Base-by-base conservation (phyloP, 2,888 invertebrate species). In the Xestia xanthographa region DNA sequence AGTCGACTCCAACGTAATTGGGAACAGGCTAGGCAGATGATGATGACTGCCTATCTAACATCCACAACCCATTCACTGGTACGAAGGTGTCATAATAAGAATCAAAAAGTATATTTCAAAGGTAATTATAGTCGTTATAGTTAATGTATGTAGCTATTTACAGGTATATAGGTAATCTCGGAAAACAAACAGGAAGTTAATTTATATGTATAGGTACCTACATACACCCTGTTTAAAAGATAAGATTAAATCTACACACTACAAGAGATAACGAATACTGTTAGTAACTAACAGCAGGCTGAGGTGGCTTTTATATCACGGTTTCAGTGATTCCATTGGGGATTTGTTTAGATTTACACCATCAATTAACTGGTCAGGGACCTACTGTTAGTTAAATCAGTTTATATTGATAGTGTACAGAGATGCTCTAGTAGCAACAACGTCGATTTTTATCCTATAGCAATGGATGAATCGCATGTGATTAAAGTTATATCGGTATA, bases 211-310 rank as follows among this genome's bases (percentile, higher is more conserved):
- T n/a, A n/a, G n/a, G n/a, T n/a, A n/a, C n/a, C n/a, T n/a, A n/a
- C n/a, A n/a, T 34, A 77, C 29, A 65, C 3, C 0, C 22, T 20
- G 14, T 58, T 60, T 26, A 41, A 43, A 29, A 60, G 77, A 78
- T 78, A 78, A 78, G 65, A 77, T 70, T 20, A 22, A 20, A 65
- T 58, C 14, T 58, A 50, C 26, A 69, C 26, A 22, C 3, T 14
- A 50, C 43, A 43, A 20, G 1, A 22, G 56, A 66, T 77, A 65
- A 43, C 12, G 9, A 41, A 65, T 17, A 56, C 63, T 48, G 38
- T 41, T 29, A 20, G 6, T 50, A 14, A 66, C 17, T 60, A 22
- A 62, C 29, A 43, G 2, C 14, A 41, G 11, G n/a, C 20, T 20
- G n/a, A 71, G 29, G 0, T 20, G 11, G 38, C 34, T 34, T 45